Evolutionary conservation across 2,888 invertebrate species (phyloP).

Genomic region (Linnaemya tessellans): DNA sequence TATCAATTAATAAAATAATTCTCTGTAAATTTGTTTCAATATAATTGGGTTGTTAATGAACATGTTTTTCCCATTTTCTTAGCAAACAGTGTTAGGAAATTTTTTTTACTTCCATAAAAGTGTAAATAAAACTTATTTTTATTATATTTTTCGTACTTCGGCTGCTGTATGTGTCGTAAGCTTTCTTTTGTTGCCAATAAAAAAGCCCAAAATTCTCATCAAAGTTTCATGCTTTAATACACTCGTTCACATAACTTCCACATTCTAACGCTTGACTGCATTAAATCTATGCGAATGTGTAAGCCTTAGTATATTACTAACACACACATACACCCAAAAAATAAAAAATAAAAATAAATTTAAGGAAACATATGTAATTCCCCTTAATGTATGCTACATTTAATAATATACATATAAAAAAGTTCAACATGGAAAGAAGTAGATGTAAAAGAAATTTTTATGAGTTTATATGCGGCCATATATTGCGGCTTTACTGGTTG

Average conservation of each 20-base stretch:
- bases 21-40: no score
- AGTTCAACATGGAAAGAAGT: slow-evolving; percentile 14
- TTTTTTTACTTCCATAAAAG: slow-evolving; percentile 20
- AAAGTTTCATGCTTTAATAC: slow-evolving; percentile 73
- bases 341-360: neutral
- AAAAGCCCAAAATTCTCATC: slow-evolving; percentile 65
- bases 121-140: slow-evolving; percentile 43
- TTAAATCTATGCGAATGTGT: slow-evolving; percentile 66
- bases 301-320: neutral
- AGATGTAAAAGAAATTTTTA: slow-evolving; percentile 35
- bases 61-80: neutral
- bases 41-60: neutral
- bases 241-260: slow-evolving; percentile 72
- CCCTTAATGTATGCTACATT: slow-evolving; percentile 74
- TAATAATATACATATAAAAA: slow-evolving; percentile 60
- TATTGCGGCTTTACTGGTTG: slow-evolving; percentile 69
- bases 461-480: slow-evolving; percentile 65
- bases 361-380: slow-evolving; percentile 68
- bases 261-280: slow-evolving; percentile 73
- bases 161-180: slow-evolving; percentile 41
- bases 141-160: slow-evolving; percentile 11
- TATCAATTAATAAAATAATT: no score
- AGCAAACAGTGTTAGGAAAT: slow-evolving; percentile 36
- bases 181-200: slow-evolving; percentile 68
- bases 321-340: neutral